Evolutionary conservation across 2,797 vertebrate genomes (phyloP).

Genomic region (Crenichthys baileyi): DNA sequence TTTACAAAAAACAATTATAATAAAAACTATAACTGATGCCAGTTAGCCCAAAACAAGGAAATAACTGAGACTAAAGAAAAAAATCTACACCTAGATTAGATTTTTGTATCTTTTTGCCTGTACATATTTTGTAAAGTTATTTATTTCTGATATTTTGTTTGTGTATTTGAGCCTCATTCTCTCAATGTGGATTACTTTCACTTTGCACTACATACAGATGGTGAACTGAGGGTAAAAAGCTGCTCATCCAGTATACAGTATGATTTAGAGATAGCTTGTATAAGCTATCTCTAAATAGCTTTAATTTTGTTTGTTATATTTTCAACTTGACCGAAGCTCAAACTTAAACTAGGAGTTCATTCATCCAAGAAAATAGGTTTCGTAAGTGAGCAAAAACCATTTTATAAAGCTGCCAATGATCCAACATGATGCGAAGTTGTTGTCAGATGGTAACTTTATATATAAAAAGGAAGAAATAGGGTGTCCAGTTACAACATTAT

Average conservation of each 20-base stretch:
- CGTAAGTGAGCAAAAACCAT: neutral
- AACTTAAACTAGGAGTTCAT: neutral
- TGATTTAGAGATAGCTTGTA: neutral
- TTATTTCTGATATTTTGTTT: neutral
- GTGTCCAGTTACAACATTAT: conserved; percentile 10
- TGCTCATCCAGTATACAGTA: neutral
- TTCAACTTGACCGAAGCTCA: neutral
- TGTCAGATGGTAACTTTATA: neutral
- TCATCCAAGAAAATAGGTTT: neutral
- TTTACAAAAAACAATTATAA: neutral
- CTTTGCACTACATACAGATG: neutral
- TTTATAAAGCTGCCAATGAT: neutral
- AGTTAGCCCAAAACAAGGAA: no score
- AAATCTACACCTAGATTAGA: no score
- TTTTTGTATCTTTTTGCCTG: no score
- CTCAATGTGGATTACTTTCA: neutral
- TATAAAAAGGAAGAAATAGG: neutral
- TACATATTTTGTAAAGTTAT: neutral
- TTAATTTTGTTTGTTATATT: neutral
- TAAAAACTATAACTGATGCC: neutral
- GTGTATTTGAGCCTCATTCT: neutral
- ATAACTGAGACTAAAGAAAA: no score
- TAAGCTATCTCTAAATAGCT: no score
- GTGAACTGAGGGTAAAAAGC: neutral
- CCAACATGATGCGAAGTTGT: neutral